phyloP scores from a whole-genome alignment of 2,797 vertebrate species.

The Synanceia verrucosa region DNA sequence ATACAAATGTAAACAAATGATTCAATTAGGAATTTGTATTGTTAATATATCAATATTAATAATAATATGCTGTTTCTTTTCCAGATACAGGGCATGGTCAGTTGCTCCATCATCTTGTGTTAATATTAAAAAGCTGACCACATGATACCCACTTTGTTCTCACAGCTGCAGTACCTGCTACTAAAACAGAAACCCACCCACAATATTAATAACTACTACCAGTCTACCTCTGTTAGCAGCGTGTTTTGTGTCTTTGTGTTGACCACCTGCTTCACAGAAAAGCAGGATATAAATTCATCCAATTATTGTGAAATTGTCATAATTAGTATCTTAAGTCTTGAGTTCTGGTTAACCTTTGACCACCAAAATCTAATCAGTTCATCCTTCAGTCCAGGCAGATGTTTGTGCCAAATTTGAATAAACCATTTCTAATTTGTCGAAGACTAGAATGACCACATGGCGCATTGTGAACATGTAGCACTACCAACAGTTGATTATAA shows the following conservation, averaged over 20 bases:
- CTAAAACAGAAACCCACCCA: conserved; percentile 10
- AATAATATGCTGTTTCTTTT: too few relatives aligned
- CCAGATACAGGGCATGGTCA: background rate
- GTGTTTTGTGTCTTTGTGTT: background rate
- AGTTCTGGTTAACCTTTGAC: too few relatives aligned
- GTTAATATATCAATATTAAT: background rate
- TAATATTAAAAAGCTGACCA: conserved; percentile 1
- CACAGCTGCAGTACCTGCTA: conserved; percentile 9
- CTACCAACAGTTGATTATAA: too few relatives aligned
- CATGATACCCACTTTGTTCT: conserved; percentile 15
- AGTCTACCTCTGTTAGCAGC: conserved; percentile 27
- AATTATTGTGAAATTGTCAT: too few relatives aligned
- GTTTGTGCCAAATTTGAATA: too few relatives aligned
- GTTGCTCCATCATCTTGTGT: conserved; percentile 15
- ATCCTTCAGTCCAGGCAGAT: too few relatives aligned
- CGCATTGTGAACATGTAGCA: too few relatives aligned
- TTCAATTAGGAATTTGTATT: background rate
- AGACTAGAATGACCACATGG: too few relatives aligned
- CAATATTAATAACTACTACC: conserved; percentile 13
- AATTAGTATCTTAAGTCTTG: too few relatives aligned
- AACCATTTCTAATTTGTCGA: too few relatives aligned
- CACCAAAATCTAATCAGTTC: too few relatives aligned
- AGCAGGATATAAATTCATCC: too few relatives aligned
- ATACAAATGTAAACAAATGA: background rate
- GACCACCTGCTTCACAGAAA: background rate